Base-by-base conservation (phyloP, 1,140 invertebrate genomes). In the Tetramorium alpestre region DNA sequence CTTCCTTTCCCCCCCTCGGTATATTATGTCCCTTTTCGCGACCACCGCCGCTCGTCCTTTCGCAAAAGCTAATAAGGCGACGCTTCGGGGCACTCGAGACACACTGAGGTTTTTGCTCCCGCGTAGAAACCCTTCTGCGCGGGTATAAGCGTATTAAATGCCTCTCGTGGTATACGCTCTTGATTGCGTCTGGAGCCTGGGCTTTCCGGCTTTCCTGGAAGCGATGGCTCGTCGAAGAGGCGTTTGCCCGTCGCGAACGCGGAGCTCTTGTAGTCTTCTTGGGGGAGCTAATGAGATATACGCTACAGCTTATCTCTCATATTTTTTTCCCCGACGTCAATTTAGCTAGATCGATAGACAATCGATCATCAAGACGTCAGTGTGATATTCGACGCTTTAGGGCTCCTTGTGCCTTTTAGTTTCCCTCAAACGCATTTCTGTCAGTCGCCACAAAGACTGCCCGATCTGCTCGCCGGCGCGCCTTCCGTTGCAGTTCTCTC, bases 21-120 rank as follows among this genome's bases (percentile, higher is more conserved):
- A 60, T 84, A 84, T 84, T 84, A 84, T 75, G 69, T 73, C 80
- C 78, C 54, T 75, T 73, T 75, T 73, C 69, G 80, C 80, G 67
- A 49, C 16, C 80, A 22, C 22, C 80, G 67, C 54, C 77, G 33
- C 28, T 47, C 80, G 69, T 84, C 56, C 69, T 84, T 56, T 47
- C 41, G 69, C 80, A 47, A 84, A 84, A 84, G 80, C 69, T 60
- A 84, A 84, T 84, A 84, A 84, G 80, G 44, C 54, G 56, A 84
- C 80, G 80, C 80, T 84, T 49, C 80, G 69, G 69, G 69, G 13
- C 67, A 73, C 67, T 72, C 67, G 67, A 73, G 67, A 69, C 65
- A 65, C 76, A 41, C 60, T 13, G 28, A n/a, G 54, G 51, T 84
- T 84, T 84, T 84, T 84, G 80, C 58, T 84, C 25, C 28, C 47